Evolutionary conservation across 2,797 vertebrate species (phyloP), one percentile per base, ranked within the genome.

Genomic region (Tapera naevia): DNA sequence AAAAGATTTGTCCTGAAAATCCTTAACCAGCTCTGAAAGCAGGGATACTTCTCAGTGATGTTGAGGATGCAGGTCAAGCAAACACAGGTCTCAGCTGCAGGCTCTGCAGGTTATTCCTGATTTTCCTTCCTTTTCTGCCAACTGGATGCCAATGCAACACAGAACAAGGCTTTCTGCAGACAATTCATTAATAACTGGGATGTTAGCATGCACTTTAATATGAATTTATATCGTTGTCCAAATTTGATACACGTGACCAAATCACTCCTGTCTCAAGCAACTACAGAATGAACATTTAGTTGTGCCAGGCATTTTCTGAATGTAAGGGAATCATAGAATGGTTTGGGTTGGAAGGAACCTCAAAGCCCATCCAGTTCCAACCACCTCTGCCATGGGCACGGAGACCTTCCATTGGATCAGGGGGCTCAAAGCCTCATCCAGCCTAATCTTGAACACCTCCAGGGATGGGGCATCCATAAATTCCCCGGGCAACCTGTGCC

Each of bases 1-100:
- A 95, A 94, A 54, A 93, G 87, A 91, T 95, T 86, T 89, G 58
- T 71, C 67, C 73, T 76, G 53, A 86, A 93, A 83, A 93, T 37
- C 21, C 62, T 86, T 48, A 65, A 53, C 18, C 92, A 82, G 62
- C n/a, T 74, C 88, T 64, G 70, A 71, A 48, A 70, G 64, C 41
- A 64, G 57, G 2, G 28, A 41, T 39, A 37, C 22, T 66, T 60
- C 72, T 54, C 43, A 24, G 62, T 9, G 89, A 72, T 14, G 48
- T 0, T n/a, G 33, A 71, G 67, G 65, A 73, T 66, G 75, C 58
- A 80, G 73, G 73, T 88, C 72, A 73, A 75, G 70, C 65, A 74
- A 89, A 70, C 57, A 19, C 53, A 60, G 73, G 56, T 17, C 60
- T 45, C 33, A 10, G 60, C 51, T 90, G 80, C 83, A 87, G 65